Evolutionary conservation across 2,797 vertebrate species (phyloP).

Genomic region (Hypotaenidia philippensis): DNA sequence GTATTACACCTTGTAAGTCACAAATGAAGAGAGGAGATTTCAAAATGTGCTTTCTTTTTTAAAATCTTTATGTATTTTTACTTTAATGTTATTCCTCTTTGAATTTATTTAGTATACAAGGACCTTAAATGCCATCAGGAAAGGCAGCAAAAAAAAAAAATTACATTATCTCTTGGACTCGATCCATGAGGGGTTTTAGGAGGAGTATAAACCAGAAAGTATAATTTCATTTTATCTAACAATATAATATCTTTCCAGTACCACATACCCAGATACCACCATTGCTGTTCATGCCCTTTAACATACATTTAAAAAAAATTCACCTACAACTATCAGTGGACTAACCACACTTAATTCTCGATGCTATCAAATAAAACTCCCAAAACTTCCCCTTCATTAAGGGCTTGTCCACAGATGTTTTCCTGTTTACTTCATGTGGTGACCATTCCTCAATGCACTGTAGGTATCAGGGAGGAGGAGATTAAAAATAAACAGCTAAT

Average conservation of each 20-base stretch:
- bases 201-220: not conserved
- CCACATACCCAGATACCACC: not conserved
- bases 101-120: not conserved
- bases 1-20: not conserved
- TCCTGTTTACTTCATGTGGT: not conserved
- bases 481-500: not conserved
- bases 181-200: not conserved
- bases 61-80: not conserved
- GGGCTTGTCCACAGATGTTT: not conserved
- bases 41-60: not conserved
- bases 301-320: not conserved
- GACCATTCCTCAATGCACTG: not conserved
- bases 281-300: not conserved
- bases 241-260: not conserved
- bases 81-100: not conserved
- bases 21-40: not conserved
- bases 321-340: not conserved
- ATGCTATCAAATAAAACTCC: not conserved
- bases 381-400: not conserved
- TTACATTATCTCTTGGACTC: not conserved
- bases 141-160: not conserved
- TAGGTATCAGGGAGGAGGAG: not conserved
- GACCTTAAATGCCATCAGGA: not conserved
- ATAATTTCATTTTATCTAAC: not conserved
- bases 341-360: not conserved